Base-by-base conservation (phyloP, 1,140 invertebrate species). In the Tetraneura akinire region DNA sequence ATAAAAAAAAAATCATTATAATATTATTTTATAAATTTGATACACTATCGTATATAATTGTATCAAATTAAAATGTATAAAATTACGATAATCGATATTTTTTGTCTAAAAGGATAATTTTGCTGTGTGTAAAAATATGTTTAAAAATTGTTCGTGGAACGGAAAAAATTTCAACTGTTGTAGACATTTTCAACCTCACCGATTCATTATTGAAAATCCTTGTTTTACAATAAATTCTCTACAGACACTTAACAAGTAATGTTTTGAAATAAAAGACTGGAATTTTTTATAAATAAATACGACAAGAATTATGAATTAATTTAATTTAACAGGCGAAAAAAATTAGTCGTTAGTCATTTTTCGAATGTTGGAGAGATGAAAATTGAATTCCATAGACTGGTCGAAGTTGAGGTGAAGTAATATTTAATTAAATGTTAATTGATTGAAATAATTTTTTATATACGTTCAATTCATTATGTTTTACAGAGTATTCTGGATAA, bases 181-280 rank as follows among this genome's bases (percentile, higher is more conserved):
- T 37, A 55, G 74, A 26, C 74, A 78, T 47, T 78, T 78, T 78
- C 74, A 78, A 16, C 14, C 55, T 47, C 29, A 78, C 11, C 21
- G 37, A 26, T 60, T 78, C 6, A 2, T 78, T 1, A 13, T 78
- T 62, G 18, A 13, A 45, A 55, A 29, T 1, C 74, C 55, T 0
- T 78, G 74, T 62, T 78, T 60, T 78, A n/a, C 55, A 8, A 78
- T 78, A 0, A 78, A 78, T 62, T 78, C 74, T 42, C 13, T 78
- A 62, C 74, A 78, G 60, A 78, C 74, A 23, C 9, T 78, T n/a
- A 60, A 62, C 51, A 78, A 62, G 74, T 78, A 76, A 60, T n/a
- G 10, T 42, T 32, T 26, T 14, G 9, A 8, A 23, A 4, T 29
- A 21, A 16, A 47, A 29, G 1, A 53, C 16, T 45, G 4, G 1